Evolutionary conservation across 2,797 vertebrate genomes (phyloP), one percentile per base, ranked within the genome.

Genomic region (Hapalemur alaotrensis): DNA sequence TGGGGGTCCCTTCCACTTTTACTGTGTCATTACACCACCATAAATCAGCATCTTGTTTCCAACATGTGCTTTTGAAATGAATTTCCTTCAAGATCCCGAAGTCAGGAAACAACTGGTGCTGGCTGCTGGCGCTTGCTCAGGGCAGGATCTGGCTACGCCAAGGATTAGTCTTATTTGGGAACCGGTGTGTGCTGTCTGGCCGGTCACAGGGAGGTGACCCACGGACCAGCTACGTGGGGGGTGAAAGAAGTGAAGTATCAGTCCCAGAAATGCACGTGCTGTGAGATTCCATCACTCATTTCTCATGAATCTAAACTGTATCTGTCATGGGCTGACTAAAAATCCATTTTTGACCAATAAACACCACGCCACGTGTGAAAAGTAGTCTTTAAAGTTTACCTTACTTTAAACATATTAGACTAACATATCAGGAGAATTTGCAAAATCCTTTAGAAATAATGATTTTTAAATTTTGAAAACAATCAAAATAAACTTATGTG

Each of bases 391-490:
- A 91, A 84, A 61, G 2, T 57, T 96, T 52, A 72, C 0, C 5
- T 89, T 84, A 41, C 63, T 86, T 93, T 20, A 89, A 72, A 79
- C 22, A 38, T n/a, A 30, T 50, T 48, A 85, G 48, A 52, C 75
- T 32, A 25, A 57, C 54, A 20, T 41, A 80, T 50, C 35, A 78
- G 23, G 61, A 90, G 22, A 67, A 67, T 91, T 57, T 46, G 2
- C 73, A 46, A 76, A 79, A 41, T 86, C 4, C 5, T 54, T 75
- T 79, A 65, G 43, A 95, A 72, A 79, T 20, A 50, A 38, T 14
- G 25, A 75, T 57, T 95, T 94, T 59, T 35, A 82, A 63, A 79
- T 59, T 79, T 91, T 80, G 32, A 75, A 94, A 92, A 14, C 43
- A 79, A 69, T 28, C 4, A 75, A 70, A 91, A 93, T 79, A 87